Percentiles rank a stretch among this genome's conserved stretches.
Conservation (phyloP, 2,797 vertebrate species). For the Spinus pinus region DNA sequence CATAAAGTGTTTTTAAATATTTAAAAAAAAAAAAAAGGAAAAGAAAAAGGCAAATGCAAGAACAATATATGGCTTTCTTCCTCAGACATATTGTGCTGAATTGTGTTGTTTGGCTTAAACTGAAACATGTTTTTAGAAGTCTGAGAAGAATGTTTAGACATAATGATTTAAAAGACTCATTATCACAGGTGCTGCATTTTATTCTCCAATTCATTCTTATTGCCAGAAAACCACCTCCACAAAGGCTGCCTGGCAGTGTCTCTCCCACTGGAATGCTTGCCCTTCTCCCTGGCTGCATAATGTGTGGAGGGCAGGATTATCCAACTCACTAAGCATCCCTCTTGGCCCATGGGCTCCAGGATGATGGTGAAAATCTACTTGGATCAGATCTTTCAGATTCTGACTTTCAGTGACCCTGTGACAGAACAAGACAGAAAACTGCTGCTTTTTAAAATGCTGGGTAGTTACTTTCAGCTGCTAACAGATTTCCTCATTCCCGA, state of each 20-base stretch:
- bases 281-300: slow-evolving; percentile 62
- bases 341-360: not conserved
- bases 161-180: slow-evolving; percentile 8
- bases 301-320: slow-evolving; percentile 52
- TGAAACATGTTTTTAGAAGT: not conserved
- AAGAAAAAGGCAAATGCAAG: not conserved
- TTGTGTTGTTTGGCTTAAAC: not conserved
- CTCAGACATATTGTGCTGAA: not conserved
- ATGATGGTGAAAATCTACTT: slow-evolving; percentile 16
- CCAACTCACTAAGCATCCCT: not conserved
- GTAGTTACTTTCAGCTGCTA: not conserved
- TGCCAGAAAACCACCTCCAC: slow-evolving; percentile 4
- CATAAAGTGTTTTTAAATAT: not conserved
- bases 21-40: not conserved
- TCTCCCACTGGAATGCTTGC: slow-evolving; percentile 29
- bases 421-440: slow-evolving; percentile 24
- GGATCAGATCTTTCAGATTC: slow-evolving; percentile 38
- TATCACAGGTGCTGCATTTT: slow-evolving; percentile 1
- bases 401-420: slow-evolving; percentile 49
- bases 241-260: not conserved
- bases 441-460: slow-evolving; percentile 12
- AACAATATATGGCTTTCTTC: slow-evolving; percentile 10
- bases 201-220: not conserved
- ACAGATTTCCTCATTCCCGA: not conserved
- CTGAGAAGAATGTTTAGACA: slow-evolving; percentile 10